A percentile compares a stretch with the other conserved stretches of the same genome.
These are phyloP conservation scores for Loris lydekkerianus DNA, from an alignment of 2,797 vertebrate genomes.

Conservation along the genomic window DNA sequence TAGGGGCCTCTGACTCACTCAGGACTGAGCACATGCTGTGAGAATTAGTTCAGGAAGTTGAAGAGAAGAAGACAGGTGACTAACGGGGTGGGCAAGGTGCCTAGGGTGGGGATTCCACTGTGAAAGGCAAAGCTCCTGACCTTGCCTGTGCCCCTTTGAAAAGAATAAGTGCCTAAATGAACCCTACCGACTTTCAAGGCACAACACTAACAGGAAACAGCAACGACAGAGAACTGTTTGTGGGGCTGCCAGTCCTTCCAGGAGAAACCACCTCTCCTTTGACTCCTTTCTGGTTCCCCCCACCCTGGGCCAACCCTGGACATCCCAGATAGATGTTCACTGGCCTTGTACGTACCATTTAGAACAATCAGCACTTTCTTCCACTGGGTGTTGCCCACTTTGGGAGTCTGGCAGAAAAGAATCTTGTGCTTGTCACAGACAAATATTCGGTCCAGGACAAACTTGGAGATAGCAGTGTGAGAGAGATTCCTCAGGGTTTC, in stretches of 20 bases:
- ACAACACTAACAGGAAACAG: neutral
- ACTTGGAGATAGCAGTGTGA: slow-evolving; percentile 94
- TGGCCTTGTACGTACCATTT: slow-evolving; percentile 91
- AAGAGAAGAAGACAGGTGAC: neutral
- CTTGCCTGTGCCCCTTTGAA: neutral
- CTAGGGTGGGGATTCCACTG: no score
- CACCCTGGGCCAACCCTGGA: neutral
- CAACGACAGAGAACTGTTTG: neutral
- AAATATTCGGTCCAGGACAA: slow-evolving; percentile 98
- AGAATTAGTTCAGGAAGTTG: neutral
- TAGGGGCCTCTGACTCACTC: rapidly evolving
- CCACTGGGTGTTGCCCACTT: slow-evolving; percentile 99
- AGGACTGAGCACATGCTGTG: neutral
- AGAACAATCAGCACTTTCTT: slow-evolving; percentile 99
- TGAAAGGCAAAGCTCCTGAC: neutral
- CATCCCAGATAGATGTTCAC: rapidly evolving
- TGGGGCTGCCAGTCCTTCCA: neutral
- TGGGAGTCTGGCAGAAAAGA: slow-evolving; percentile 99
- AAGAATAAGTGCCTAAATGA: neutral
- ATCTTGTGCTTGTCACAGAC: slow-evolving; percentile 99
- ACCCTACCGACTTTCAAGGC: neutral
- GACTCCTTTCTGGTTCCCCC: neutral
- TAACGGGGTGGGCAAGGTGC: neutral
- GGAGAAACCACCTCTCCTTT: neutral
- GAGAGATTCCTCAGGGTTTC: slow-evolving; percentile 93